These are phyloP conservation scores for Zootoca vivipara DNA, from an alignment of 2,113 vertebrate species.

Conservation along the genomic window DNA sequence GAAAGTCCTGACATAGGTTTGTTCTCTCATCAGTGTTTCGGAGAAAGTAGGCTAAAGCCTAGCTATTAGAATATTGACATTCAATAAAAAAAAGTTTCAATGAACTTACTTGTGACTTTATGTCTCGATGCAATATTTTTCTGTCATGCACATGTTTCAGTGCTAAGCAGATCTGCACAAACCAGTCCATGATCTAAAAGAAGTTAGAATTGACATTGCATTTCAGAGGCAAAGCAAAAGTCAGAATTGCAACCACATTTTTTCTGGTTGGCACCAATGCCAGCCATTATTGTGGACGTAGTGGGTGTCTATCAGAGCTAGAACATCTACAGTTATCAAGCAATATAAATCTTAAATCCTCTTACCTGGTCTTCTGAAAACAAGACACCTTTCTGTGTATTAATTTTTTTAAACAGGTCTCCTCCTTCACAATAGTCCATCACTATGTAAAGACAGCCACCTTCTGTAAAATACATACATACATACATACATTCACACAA, in stretches of 20 bases:
- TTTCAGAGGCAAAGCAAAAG: not conserved
- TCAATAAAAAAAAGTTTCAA: not conserved
- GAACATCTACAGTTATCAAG: not conserved
- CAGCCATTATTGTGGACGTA: not conserved
- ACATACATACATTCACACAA: not conserved
- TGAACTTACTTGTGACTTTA: slow-evolving; percentile 94
- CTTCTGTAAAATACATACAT: slow-evolving; percentile 79
- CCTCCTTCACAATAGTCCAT: slow-evolving; percentile 99
- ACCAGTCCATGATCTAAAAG: slow-evolving; percentile 93
- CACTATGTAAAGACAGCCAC: slow-evolving; percentile 94
- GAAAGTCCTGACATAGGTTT: not conserved
- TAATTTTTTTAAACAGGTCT: slow-evolving; percentile 96
- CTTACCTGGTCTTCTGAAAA: slow-evolving; percentile 94
- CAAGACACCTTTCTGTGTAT: slow-evolving; percentile 90
- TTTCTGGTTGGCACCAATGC: not conserved
- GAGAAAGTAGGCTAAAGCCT: not conserved
- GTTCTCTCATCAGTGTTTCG: not conserved
- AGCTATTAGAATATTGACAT: not conserved
- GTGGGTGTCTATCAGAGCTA: not conserved
- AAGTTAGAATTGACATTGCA: slow-evolving; percentile 3
- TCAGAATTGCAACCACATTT: not conserved
- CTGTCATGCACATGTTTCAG: slow-evolving; percentile 95
- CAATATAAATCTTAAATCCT: not conserved
- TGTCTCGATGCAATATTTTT: slow-evolving; percentile 98
- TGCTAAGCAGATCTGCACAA: slow-evolving; percentile 97